Evolutionary conservation across 2,888 invertebrate genomes (phyloP), one percentile per base, ranked within the genome.

Genomic region (Candidula unifasciata): DNA sequence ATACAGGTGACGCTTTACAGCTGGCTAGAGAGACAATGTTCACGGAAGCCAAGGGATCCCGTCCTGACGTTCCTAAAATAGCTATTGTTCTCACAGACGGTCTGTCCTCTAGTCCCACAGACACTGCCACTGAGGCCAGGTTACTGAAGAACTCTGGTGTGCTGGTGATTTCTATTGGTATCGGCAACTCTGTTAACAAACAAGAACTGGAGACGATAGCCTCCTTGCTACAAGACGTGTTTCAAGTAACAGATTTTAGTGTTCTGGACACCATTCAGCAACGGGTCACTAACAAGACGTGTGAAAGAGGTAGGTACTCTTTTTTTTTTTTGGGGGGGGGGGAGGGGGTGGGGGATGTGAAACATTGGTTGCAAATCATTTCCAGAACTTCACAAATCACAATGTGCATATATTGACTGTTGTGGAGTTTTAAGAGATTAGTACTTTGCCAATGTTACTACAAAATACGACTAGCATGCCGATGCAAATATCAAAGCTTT

Each of bases 21-120:
- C 44, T 57, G 57, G 81, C 81, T 24, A 69, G 81, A 21, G 66
- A 54, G 24, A 2, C 54, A 37, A 57, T 60, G 54, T 54, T 71
- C 27, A 73, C 69, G 6, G 18, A 54, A 57, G 21, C 35, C 13
- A 44, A 57, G 24, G 81, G 81, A 10, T 69, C 81, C n/a, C 60
- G 81, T 3, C 73, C 81, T n/a, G 30, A 57, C 10, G 81, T 73
- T n/a, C 33, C 57, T 16, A 71, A 73, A 35, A 71, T 81, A 30
- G 81, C 30, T 35, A 52, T 81, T 27, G 73, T 81, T n/a, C 52
- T 81, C 10, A 81, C 81, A 18, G 81, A 81, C 57, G 81, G 81
- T 37, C 33, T 54, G 54, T 81, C 81, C n/a, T 54, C 74, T 2
- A 74, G 5, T 2, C 54, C 54, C 24, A 30, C 54, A 54, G 74